phyloP scores from a whole-genome alignment of 2,888 invertebrate species.

The Phyto melanocephala region DNA sequence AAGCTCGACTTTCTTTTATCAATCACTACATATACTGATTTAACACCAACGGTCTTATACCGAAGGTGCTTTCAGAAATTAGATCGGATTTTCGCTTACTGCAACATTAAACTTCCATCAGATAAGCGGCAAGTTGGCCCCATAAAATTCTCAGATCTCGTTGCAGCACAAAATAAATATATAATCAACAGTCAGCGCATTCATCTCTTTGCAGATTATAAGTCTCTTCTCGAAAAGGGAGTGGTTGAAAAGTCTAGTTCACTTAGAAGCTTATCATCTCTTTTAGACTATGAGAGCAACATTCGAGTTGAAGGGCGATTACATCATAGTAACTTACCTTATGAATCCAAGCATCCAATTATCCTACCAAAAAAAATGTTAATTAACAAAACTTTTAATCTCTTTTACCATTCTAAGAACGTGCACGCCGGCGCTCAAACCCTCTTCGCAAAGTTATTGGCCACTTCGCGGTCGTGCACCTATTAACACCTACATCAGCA shows the following conservation, averaged over 20 bases:
- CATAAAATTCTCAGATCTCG: not conserved
- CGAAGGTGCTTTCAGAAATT: not conserved
- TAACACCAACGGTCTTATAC: not conserved
- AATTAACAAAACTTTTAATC: too few relatives aligned
- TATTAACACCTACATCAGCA: too few relatives aligned
- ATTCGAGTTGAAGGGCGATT: not conserved
- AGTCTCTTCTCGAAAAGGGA: not conserved
- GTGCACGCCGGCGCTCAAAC: constrained; percentile 33
- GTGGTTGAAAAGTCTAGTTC: not conserved
- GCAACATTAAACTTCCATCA: not conserved
- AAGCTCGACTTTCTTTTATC: not conserved
- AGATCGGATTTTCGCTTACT: not conserved
- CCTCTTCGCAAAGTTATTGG: not conserved
- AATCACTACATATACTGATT: not conserved
- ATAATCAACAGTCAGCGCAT: constrained; percentile 4
- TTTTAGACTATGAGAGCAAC: not conserved
- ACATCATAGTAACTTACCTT: not conserved
- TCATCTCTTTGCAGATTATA: constrained; percentile 13
- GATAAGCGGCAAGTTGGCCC: not conserved
- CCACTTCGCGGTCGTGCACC: too few relatives aligned
- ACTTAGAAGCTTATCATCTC: not conserved
- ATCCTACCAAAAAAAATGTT: too few relatives aligned
- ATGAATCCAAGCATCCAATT: too few relatives aligned
- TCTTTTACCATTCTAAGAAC: constrained; percentile 1
- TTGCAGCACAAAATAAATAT: not conserved